Evolutionary conservation across 2,797 vertebrate species (phyloP), one percentile per base, ranked within the genome.

Genomic region (Sebastes alutus): DNA sequence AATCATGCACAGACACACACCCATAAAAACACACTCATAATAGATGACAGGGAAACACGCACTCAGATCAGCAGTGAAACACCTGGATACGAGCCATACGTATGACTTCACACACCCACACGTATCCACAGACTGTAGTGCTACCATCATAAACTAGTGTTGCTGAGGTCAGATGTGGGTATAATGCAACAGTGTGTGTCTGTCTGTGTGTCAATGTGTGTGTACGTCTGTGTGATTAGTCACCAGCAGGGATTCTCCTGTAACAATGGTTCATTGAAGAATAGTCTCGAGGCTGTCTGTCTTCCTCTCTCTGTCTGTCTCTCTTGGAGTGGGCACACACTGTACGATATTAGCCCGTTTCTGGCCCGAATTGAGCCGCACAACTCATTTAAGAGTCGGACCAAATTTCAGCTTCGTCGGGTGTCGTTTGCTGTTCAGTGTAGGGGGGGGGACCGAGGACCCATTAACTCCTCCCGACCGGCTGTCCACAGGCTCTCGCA

Each of bases 251-350:
- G 60, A 1, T 67, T 63, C 71, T 74, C 68, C n/a, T 63, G 49
- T 79, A 86, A 92, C 89, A 91, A 91, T 87, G 88, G 70, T 80
- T 92, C 88, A 90, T 90, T 92, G 83, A 91, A 77, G 49, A 84
- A 55, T 52, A 55, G 78, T 73, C 82, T 75, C 14, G 4, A 68
- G 54, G 25, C 61, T 80, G 38, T 75, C 75, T 82, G 62, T 75
- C 65, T 77, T 56, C 63, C 29, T 81, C 10, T 32, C 49, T 38
- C 35, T 56, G 58, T 70, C 14, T 49, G 22, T 55, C 23, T 55
- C 23, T 70, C 9, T 56, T 75, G 1, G 16, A 52, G 16, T 52
- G 46, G 42, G 42, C 14, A 46, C 14, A 46, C 16, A 46, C 42
- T 46, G 42, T 46, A 46, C 42, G 6, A 46, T 46, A 2, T 46